Base-by-base conservation (phyloP, 2,797 vertebrate genomes). In the Malacoctenus gilli region DNA sequence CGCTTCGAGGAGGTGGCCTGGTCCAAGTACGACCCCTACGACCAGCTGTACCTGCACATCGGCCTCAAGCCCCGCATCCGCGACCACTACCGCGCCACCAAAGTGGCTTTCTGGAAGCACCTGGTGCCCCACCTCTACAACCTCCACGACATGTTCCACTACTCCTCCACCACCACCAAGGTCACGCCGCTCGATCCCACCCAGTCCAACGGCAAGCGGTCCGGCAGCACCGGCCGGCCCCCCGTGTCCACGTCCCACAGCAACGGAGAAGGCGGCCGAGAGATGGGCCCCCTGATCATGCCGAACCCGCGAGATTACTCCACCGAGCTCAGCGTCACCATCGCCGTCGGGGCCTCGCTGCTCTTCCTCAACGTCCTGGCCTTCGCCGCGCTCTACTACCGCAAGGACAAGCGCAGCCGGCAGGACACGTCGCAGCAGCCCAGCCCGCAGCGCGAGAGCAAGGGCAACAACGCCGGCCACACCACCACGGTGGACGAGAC, bases 31-130 rank as follows among this genome's bases (percentile, higher is more conserved):
- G 96, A 95, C 76, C 97, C 97, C 41, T 96, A 94, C 0, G 97
- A 99, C 84, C 97, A 99, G 85, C 91, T 96, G 14, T 99, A 99
- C 85, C 83, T 99, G 66, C 97, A 99, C 88, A 99, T 99, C 0
- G 97, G 97, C 51, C 90, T 99, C 60, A 99, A 99, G 86, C 97
- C 97, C 9, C 93, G 97, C 5, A 96, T 98, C 59, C 95, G 97
- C 0, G 97, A 99, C 82, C 97, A 99, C 89, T 99, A 99, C 86
- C 94, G 97, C 3, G 97, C 97, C 79, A 99, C 97, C 37, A 99
- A 99, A 75, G 97, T 99, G 85, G 97, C 97, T 61, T 99, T 99
- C 87, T 99, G 97, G 97, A 98, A 98, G 86, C 96, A 99, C 84
- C 89, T 99, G 71, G 97, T 99, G 49, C 97, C 97, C 8, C 96